Evolutionary conservation across 2,888 invertebrate genomes (phyloP), one percentile per base, ranked within the genome.

Genomic region (Andrena trimmerana): DNA sequence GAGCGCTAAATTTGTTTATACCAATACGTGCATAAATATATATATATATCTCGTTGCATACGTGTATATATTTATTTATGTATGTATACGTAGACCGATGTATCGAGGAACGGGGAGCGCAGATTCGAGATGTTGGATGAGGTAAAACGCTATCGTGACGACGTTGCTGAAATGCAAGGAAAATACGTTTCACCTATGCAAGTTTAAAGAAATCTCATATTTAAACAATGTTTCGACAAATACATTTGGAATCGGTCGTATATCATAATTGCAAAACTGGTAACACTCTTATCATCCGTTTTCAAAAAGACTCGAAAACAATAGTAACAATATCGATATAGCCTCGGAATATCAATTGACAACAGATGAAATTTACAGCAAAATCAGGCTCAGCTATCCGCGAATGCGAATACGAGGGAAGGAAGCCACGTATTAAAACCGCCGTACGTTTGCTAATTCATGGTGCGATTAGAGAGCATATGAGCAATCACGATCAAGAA

Each of bases 1-100:
- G 50, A 88, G 79, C 83, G 83, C 90, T 89, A 84, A 85, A 89
- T 89, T 88, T 88, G 87, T 88, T 88, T 75, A 59, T 48, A 68
- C 42, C 42, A 5, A 16, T 57, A 68, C 60, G 62, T 76, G 67
- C 68, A 75, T 80, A 81, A 62, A 50, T 31, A 36, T n/a, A 36
- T 50, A 62, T 52, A 77, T 60, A 68, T n/a, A 52, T 36, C 8
- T 36, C 33, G 33, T 10, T 54, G 10, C 8, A 65, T n/a, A 16
- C 4, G 4, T 20, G 3, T 68, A 59, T 60, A 62, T 68, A 62
- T 68, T 2, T 33, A 33, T 33, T 1, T 52, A 78, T 60, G 75
- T 20, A 52, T 54, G 31, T 13, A 65, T n/a, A 10, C 5, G 4
- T 20, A 67, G 60, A 52, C 66, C 50, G 66, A 65, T 50, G 50